Conservation (phyloP, 2,888 invertebrate genomes). For the Elegia similella region DNA sequence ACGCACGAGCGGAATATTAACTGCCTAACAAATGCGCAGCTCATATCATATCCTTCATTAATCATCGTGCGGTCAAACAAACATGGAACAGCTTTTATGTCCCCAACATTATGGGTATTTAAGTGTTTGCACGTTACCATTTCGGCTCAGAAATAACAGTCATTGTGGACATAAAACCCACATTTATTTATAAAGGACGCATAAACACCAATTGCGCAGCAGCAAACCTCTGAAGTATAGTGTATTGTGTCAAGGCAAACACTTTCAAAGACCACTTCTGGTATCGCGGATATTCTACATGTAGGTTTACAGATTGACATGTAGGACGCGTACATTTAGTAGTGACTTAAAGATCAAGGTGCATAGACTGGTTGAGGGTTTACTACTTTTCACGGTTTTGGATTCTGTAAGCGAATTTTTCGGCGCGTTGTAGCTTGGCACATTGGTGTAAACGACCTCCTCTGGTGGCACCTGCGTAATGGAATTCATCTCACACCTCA, state of each 20-base stretch:
- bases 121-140: constrained; percentile 27
- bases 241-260: constrained; percentile 54
- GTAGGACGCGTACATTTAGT: background rate
- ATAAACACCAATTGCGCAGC: constrained; percentile 41
- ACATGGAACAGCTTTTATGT: constrained; percentile 16
- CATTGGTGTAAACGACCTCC: constrained; percentile 50
- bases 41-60: constrained; percentile 47
- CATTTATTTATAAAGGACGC: constrained; percentile 38
- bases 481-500: constrained; percentile 69
- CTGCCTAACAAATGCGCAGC: constrained; percentile 39
- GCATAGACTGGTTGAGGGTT: background rate
- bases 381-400: constrained; percentile 14
- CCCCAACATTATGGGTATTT: constrained; percentile 13
- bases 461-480: constrained; percentile 51
- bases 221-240: constrained; percentile 39
- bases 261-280: constrained; percentile 42
- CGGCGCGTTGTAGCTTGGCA: constrained; percentile 31
- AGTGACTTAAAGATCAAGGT: constrained; percentile 2
- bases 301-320: background rate
- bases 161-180: constrained; percentile 38
- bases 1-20: constrained; percentile 58
- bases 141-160: constrained; percentile 34
- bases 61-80: constrained; percentile 35
- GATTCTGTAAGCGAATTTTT: constrained; percentile 25
- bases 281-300: constrained; percentile 6